phyloP scores from a whole-genome alignment of 2,113 vertebrate genomes.

The Tachysurus vachellii region DNA sequence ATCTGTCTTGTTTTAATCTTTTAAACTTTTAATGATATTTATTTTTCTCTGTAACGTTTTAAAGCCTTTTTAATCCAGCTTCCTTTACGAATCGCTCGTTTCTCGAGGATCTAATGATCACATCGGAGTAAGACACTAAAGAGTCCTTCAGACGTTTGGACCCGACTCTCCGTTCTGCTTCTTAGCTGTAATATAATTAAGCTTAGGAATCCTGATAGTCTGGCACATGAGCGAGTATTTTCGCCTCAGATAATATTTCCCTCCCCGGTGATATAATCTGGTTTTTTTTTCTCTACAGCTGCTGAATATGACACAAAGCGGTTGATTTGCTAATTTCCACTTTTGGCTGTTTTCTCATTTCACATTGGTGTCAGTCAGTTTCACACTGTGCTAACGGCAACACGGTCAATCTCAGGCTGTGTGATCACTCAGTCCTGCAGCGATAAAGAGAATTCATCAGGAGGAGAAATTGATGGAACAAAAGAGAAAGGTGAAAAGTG shows the following conservation, averaged over 20 bases:
- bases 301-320: conserved; percentile 9
- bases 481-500: background rate
- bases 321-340: conserved; percentile 29
- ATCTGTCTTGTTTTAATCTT: background rate
- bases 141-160: background rate
- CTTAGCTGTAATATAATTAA: background rate
- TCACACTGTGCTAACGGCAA: background rate
- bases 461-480: background rate
- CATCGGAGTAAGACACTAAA: background rate
- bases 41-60: background rate
- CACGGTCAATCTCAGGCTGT: background rate
- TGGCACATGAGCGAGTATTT: background rate
- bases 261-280: background rate
- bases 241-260: background rate
- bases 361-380: conserved; percentile 6
- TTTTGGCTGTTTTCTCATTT: conserved; percentile 26
- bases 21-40: background rate
- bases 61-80: background rate
- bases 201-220: background rate
- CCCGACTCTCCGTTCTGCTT: background rate
- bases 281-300: background rate
- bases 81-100: background rate
- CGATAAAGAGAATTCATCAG: background rate
- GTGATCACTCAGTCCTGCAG: background rate
- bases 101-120: background rate